A percentile compares a stretch with the other conserved stretches of the same genome.
Conservation (phyloP, 2,888 invertebrate genomes). For the Dynastes grantii region DNA sequence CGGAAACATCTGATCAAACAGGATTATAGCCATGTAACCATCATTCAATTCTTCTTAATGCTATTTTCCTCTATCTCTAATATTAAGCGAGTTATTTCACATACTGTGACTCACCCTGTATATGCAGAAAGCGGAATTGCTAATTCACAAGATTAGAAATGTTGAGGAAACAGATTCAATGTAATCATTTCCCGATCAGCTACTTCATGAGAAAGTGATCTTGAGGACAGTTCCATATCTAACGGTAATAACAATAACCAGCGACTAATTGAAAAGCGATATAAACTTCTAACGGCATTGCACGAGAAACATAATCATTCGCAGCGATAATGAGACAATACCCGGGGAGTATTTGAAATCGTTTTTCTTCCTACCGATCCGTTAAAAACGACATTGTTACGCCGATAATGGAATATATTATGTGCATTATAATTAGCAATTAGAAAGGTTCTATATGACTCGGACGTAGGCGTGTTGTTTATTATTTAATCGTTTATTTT, state of each 20-base stretch:
- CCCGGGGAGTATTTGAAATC: neutral
- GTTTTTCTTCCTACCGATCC: constrained; percentile 7
- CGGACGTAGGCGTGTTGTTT: constrained; percentile 41
- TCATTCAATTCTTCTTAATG: no score
- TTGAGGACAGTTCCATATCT: constrained; percentile 24
- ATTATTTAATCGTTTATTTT: constrained; percentile 40
- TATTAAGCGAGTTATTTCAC: no score
- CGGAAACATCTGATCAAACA: no score
- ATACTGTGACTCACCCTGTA: no score
- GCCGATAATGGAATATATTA: constrained; percentile 27
- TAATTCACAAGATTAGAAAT: neutral
- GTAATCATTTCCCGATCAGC: constrained; percentile 17
- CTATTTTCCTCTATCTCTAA: no score
- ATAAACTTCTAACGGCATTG: neutral
- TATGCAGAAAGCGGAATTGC: constrained; percentile 9
- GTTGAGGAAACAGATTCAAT: neutral
- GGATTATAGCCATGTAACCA: no score
- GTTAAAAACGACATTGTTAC: constrained; percentile 33
- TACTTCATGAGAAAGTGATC: constrained; percentile 24
- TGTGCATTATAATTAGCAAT: constrained; percentile 34
- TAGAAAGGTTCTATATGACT: constrained; percentile 39
- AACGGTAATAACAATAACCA: neutral
- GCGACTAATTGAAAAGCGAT: neutral
- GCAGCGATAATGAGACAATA: neutral
- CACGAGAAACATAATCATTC: neutral